A percentile compares a stretch with the other conserved stretches of the same genome.
phyloP scores from a whole-genome alignment of 2,113 vertebrate genomes.

The Cepphus grylle region DNA sequence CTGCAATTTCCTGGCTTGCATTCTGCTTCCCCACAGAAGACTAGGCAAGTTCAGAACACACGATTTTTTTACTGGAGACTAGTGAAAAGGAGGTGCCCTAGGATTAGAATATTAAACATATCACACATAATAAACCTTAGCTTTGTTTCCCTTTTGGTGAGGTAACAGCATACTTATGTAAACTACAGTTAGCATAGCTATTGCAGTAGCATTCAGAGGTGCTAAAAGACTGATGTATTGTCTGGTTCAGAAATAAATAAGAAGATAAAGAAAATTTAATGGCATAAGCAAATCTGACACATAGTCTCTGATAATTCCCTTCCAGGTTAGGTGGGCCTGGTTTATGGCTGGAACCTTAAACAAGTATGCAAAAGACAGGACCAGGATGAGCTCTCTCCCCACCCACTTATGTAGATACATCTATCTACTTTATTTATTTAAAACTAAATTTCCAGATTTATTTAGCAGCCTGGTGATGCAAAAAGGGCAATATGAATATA shows the following conservation, averaged over 20 bases:
- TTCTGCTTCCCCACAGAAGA: not conserved
- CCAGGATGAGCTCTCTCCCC: not conserved
- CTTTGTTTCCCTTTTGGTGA: not conserved
- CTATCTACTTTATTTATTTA: not conserved
- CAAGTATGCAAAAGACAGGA: not conserved
- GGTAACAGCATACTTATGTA: not conserved
- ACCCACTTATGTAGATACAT: not conserved
- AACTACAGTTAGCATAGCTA: not conserved
- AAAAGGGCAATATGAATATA: not conserved
- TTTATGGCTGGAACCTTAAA: not conserved
- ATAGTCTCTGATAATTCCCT: not conserved
- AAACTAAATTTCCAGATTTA: not conserved
- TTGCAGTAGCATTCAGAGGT: not conserved
- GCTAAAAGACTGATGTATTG: not conserved
- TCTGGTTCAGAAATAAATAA: not conserved
- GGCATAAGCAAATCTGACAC: not conserved
- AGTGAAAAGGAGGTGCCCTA: not conserved
- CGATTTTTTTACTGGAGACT: not conserved
- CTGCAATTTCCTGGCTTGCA: not conserved
- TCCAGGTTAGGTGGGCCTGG: not conserved
- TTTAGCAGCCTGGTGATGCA: not conserved
- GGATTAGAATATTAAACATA: not conserved
- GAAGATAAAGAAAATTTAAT: not conserved
- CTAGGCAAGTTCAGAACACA: not conserved
- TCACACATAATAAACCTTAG: not conserved